Base-by-base conservation (phyloP, 2,888 invertebrate genomes). In the Leptothorax acervorum region DNA sequence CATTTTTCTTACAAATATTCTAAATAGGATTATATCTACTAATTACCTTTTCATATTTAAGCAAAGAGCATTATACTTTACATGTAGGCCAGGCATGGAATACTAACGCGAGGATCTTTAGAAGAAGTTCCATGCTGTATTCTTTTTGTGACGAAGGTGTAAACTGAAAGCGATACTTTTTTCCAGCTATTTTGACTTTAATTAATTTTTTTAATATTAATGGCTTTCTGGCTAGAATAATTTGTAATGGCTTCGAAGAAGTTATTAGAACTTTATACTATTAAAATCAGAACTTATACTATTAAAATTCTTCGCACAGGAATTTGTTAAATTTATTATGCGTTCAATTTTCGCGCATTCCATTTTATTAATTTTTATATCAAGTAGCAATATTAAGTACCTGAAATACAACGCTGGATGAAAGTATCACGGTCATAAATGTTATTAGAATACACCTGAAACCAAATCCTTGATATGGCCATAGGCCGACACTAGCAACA, bases 151-250 rank as follows among this genome's bases (percentile, higher is more conserved):
- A 39, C 23, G 5, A 83, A 71, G 31, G 31, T 31, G 63, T 60
- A n/a, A 76, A 12, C 85, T 85, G 83, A 76, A 85, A 85, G 5
- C n/a, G n/a, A 62, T 66, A 45, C 48, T 68, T 42, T 23, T 42
- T 79, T 6, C n/a, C 15, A 51, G n/a, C 2, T 18, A 71, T 70
- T 71, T 35, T 6, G 2, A 12, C 8, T 35, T 60, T 66, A 53
- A 65, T 65, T 45, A 42, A 65, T 45, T 65, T 28, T 3, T 8
- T 74, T 39, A 73, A 70, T 28, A 31, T 63, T 78, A 68, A 9
- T 23, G 0, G 39, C 12, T 48, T 42, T 23, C 18, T 53, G 2
- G 3, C 5, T 55, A 31, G n/a, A 55, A 31, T 78, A n/a, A 12
- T 31, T 23, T 31, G 60, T 28, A 57, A 0, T n/a, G 62, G 31